Evolutionary conservation across 2,797 vertebrate species (phyloP).

Genomic region (Trematomus bernacchii): DNA sequence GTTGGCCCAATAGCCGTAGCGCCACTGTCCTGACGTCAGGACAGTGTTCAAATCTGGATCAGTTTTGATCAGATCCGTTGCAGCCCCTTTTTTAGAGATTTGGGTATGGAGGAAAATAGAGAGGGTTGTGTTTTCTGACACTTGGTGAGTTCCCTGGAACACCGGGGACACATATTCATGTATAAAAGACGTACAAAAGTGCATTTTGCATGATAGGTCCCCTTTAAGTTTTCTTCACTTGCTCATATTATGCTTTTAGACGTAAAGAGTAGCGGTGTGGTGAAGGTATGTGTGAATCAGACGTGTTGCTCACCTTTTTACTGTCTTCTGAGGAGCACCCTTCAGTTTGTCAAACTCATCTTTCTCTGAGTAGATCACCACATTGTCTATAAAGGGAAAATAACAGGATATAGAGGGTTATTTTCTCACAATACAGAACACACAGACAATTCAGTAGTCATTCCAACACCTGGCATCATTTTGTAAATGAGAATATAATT

Average conservation of each 20-base stretch:
- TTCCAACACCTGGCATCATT: background rate
- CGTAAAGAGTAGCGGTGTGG: background rate
- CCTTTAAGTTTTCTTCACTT: background rate
- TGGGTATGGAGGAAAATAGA: no score
- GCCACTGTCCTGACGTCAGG: no score
- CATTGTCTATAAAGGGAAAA: conserved; percentile 85
- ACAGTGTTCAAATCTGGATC: no score
- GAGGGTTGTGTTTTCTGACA: no score
- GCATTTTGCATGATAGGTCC: no score
- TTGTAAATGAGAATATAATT: background rate
- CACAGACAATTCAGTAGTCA: background rate
- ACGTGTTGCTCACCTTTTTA: conserved; percentile 89
- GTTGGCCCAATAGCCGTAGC: no score
- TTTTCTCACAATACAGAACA: background rate
- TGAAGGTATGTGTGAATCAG: background rate
- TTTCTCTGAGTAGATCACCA: conserved; percentile 96
- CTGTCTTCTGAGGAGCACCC: conserved; percentile 90
- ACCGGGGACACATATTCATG: no score
- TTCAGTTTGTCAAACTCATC: conserved; percentile 98
- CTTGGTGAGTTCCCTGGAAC: no score
- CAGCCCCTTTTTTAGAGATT: no score
- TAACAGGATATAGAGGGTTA: background rate
- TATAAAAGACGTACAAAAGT: no score
- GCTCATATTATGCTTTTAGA: background rate
- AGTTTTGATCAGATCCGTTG: no score